Evolutionary conservation across 1,140 invertebrate species (phyloP), one percentile per base, ranked within the genome.

Genomic region (Idris sp.): DNA sequence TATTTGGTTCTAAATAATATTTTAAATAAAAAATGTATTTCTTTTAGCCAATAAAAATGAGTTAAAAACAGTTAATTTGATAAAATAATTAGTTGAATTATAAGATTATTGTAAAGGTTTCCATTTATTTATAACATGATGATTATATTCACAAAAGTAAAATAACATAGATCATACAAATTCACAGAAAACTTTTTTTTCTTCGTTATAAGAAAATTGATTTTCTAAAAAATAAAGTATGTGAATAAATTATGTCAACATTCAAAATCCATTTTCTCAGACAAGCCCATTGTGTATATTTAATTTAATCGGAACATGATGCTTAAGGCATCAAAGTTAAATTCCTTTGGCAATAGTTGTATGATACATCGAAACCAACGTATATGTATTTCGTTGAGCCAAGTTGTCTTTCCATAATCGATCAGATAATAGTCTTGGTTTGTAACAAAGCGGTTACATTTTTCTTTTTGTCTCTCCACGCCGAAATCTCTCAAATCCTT

Each of bases 401-500:
- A 35, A 15, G 22, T 49, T 61, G 36, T 75, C 59, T 65, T 49
- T 0, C n/a, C 14, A 44, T 59, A 77, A 69, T 68, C 64, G 68
- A 73, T 76, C 68, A 71, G 61, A 74, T 76, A 76, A 74, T 76
- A 44, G 64, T 6, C 15, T 19, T 38, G 53, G 76, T 65, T 54
- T 48, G 48, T 68, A 46, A 64, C 58, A 69, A 78, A 74, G 41
- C 28, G 8, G 8, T 69, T 19, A 28, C 49, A 73, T 73, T 73
- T 78, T 43, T 75, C 73, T 73, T 75, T 71, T 65, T 74, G 58
- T 40, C 59, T 73, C 38, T 48, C 22, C 44, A 53, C 36, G 54
- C 38, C n/a, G 25, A 82, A 81, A 83, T 81, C 81, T 84, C 75
- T 58, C 76, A 81, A 83, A 84, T 85, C 83, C 82, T 83, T 80